Conservation (phyloP, 2,888 invertebrate genomes). For the Hermaeophaga mercurialis region DNA sequence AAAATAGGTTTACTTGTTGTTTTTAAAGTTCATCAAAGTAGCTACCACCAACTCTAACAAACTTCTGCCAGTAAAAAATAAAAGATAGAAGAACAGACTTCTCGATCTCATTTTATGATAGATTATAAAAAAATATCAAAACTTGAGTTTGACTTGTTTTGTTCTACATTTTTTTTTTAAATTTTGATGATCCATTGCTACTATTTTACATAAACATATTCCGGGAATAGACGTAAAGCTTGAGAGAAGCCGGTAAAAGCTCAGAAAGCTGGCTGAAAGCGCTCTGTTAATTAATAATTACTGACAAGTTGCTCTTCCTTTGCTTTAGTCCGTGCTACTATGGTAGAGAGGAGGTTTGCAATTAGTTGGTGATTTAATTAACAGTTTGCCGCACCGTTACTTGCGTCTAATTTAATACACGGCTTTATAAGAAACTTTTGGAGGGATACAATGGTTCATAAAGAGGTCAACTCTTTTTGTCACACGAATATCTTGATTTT, state of each 20-base stretch:
- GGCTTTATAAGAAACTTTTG: conserved; percentile 39
- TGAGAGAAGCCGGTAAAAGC: conserved; percentile 60
- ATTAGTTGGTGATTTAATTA: conserved; percentile 54
- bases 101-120: too few species aligned
- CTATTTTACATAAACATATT: conserved; percentile 52
- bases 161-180: too few species aligned
- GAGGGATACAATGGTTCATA: neutral
- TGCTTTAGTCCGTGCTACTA: conserved; percentile 54
- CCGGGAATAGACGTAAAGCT: conserved; percentile 54
- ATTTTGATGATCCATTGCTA: neutral
- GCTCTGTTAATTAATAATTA: conserved; percentile 62
- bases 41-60: too few species aligned
- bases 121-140: too few species aligned
- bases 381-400: conserved; percentile 54
- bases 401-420: conserved; percentile 46
- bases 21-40: too few species aligned
- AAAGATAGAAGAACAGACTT: too few species aligned
- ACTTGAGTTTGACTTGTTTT: too few species aligned
- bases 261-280: conserved; percentile 61
- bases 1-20: too few species aligned
- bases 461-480: neutral
- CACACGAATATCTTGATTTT: neutral
- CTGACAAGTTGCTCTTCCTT: conserved; percentile 61
- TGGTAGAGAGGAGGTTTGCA: conserved; percentile 48
- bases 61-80: too few species aligned